Percentiles rank a stretch among this genome's conserved stretches.
phyloP scores from a whole-genome alignment of 2,113 vertebrate genomes.

The Ochotona princeps region DNA sequence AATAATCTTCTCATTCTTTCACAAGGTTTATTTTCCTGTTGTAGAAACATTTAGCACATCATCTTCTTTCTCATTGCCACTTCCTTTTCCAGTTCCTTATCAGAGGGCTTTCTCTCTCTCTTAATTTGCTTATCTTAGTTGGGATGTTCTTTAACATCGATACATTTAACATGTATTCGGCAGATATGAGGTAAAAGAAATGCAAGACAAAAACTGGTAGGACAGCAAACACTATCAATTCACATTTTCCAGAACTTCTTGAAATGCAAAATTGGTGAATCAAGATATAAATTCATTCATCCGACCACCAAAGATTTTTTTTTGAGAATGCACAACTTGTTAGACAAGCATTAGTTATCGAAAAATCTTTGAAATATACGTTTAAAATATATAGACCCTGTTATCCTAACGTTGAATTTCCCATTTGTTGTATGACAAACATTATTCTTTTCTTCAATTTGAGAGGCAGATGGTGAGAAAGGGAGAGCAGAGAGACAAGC shows the following conservation, averaged over 20 bases:
- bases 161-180: neutral
- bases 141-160: neutral
- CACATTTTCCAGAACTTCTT: neutral
- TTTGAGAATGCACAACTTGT: neutral
- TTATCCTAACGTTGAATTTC: neutral
- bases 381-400: neutral
- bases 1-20: neutral
- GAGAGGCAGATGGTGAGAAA: too few species aligned
- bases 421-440: too few species aligned
- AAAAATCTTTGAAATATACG: neutral
- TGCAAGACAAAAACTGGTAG: neutral
- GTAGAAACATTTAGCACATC: neutral
- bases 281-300: neutral
- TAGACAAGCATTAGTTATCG: neutral
- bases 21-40: neutral
- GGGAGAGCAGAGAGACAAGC: too few species aligned
- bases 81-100: neutral
- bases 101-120: neutral
- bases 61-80: neutral
- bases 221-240: neutral
- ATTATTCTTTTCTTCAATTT: too few species aligned
- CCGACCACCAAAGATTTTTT: slow-evolving; percentile 1
- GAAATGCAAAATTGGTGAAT: neutral
- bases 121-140: neutral
- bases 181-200: neutral